phyloP scores from a whole-genome alignment of 1,140 invertebrate genomes.

The Cotesia typhae region DNA sequence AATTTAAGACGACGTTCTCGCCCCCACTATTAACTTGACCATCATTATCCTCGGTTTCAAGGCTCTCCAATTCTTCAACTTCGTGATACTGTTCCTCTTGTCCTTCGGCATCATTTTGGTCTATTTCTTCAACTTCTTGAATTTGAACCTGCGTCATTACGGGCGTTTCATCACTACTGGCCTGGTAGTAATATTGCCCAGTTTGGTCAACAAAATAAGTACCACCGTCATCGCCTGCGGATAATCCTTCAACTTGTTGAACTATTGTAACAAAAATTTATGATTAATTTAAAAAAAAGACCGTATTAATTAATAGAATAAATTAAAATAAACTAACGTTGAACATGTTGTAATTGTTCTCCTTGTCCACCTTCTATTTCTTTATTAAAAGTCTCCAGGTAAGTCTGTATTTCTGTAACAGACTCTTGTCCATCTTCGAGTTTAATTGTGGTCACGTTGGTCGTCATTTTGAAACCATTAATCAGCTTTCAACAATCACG shows the following conservation, averaged over 20 bases:
- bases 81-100: conserved; percentile 62
- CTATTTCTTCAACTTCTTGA: conserved; percentile 64
- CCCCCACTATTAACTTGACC: conserved; percentile 53
- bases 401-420: conserved; percentile 83
- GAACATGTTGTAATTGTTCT: conserved; percentile 65
- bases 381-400: conserved; percentile 85
- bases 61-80: conserved; percentile 67
- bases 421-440: conserved; percentile 63
- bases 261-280: conserved; percentile 44
- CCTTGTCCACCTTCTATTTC: conserved; percentile 76
- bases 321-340: conserved; percentile 58
- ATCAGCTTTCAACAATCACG: conserved; percentile 21
- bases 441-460: conserved; percentile 60
- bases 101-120: conserved; percentile 57
- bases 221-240: conserved; percentile 71
- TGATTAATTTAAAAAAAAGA: conserved; percentile 1
- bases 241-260: conserved; percentile 66
- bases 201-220: conserved; percentile 82
- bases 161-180: conserved; percentile 69
- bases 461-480: conserved; percentile 56
- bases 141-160: conserved; percentile 71
- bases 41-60: conserved; percentile 59
- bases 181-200: conserved; percentile 81
- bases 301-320: conserved; percentile 16
- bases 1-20: conserved; percentile 67